phyloP scores from a whole-genome alignment of 2,888 invertebrate species.

The Sepiola atlantica region DNA sequence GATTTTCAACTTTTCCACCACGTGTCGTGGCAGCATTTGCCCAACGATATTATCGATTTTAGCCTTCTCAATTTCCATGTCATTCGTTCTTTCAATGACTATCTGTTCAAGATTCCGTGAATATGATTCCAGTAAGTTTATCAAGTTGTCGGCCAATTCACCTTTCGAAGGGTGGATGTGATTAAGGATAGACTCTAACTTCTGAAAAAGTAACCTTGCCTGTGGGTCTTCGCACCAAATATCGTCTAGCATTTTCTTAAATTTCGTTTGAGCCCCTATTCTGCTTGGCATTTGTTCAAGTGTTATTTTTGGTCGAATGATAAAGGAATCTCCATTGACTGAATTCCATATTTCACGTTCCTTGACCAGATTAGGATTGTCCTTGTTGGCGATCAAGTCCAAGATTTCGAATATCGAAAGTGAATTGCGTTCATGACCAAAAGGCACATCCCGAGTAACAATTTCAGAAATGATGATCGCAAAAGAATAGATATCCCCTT shows the following conservation, averaged over 20 bases:
- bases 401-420: conserved; percentile 54
- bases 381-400: conserved; percentile 55
- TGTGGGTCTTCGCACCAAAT: conserved; percentile 60
- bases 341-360: neutral
- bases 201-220: conserved; percentile 60
- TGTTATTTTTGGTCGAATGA: neutral
- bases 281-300: neutral
- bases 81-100: conserved; percentile 62
- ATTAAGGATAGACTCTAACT: conserved; percentile 59
- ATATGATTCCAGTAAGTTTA: conserved; percentile 61
- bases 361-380: conserved; percentile 49
- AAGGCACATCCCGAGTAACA: conserved; percentile 58
- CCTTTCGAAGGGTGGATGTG: conserved; percentile 60
- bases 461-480: conserved; percentile 57
- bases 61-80: conserved; percentile 65
- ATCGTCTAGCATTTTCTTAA: conserved; percentile 12
- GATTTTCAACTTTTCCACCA: conserved; percentile 64
- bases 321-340: neutral
- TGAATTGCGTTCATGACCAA: conserved; percentile 52
- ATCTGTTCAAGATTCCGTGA: conserved; percentile 66
- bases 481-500: conserved; percentile 65
- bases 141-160: conserved; percentile 60
- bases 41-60: conserved; percentile 67
- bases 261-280: neutral
- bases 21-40: conserved; percentile 68